Evolutionary conservation across 2,888 invertebrate species (phyloP).

Genomic region (Crioceris asparagi): DNA sequence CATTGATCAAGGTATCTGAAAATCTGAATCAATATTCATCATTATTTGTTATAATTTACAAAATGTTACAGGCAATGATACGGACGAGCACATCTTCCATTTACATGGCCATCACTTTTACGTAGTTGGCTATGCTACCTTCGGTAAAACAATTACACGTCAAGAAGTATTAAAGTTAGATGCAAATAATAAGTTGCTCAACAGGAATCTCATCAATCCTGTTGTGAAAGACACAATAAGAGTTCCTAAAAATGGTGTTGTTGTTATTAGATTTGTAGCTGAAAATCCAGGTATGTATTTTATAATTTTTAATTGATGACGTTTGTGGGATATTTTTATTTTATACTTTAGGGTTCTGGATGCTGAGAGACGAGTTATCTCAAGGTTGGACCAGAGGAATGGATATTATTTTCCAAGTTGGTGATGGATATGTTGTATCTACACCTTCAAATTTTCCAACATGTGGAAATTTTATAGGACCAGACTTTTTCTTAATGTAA

Average conservation of each 20-base stretch:
- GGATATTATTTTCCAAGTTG: constrained; percentile 64
- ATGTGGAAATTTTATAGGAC: constrained; percentile 67
- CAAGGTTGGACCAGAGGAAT: constrained; percentile 65
- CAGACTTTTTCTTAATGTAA: constrained; percentile 56
- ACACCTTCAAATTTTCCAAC: constrained; percentile 64
- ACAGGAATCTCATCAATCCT: constrained; percentile 49
- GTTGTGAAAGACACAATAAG: constrained; percentile 63
- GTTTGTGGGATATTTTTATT: background rate
- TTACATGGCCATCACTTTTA: constrained; percentile 66
- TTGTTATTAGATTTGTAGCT: constrained; percentile 61
- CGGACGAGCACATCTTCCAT: constrained; percentile 60
- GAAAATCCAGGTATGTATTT: constrained; percentile 54
- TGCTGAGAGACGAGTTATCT: constrained; percentile 66
- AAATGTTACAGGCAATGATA: constrained; percentile 45
- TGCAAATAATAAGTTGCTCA: constrained; percentile 40
- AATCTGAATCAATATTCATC: background rate
- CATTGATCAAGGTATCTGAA: constrained; percentile 60
- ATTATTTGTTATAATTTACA: background rate
- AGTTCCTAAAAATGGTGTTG: constrained; percentile 59
- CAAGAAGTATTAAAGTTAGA: constrained; percentile 49
- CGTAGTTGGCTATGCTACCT: constrained; percentile 49
- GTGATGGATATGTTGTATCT: constrained; percentile 54
- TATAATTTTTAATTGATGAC: background rate
- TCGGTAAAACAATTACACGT: constrained; percentile 35
- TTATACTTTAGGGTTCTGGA: constrained; percentile 56